These are phyloP conservation scores for Drosophila dives DNA, from an alignment of 2,888 invertebrate species.

Conservation along the genomic window DNA sequence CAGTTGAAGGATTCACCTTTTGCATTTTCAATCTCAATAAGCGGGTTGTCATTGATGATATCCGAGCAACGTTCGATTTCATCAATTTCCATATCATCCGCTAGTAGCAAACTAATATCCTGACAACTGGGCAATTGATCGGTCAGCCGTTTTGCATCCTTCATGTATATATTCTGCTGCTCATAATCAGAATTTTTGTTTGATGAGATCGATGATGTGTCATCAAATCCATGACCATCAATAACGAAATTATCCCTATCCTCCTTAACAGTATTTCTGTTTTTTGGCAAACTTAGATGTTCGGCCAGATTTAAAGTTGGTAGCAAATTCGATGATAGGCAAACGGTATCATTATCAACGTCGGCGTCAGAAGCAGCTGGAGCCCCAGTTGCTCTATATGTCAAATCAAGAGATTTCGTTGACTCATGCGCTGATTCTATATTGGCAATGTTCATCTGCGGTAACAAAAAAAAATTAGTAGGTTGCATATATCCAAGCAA, in stretches of 20 bases:
- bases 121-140: not conserved
- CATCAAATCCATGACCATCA: not conserved
- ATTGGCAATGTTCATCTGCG: conserved; percentile 30
- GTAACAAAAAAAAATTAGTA: conserved; percentile 48
- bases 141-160: conserved; percentile 4
- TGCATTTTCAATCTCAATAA: conserved; percentile 26
- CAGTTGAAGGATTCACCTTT: conserved; percentile 11
- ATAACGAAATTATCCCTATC: not conserved
- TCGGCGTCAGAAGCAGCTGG: not conserved
- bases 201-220: not conserved
- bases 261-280: not conserved
- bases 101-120: conserved; percentile 3
- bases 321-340: not conserved
- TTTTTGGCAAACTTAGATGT: not conserved
- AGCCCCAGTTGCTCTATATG: not conserved
- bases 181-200: not conserved
- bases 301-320: not conserved
- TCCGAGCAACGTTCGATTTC: conserved; percentile 25
- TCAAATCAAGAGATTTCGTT: conserved; percentile 27
- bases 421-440: conserved; percentile 8
- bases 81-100: not conserved
- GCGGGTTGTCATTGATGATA: conserved; percentile 19
- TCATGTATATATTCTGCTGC: conserved; percentile 9
- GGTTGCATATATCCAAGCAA: conserved; percentile 31
- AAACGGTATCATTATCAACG: not conserved